Conservation (phyloP, 2,113 vertebrate genomes). For the Hippocampus zosterae region DNA sequence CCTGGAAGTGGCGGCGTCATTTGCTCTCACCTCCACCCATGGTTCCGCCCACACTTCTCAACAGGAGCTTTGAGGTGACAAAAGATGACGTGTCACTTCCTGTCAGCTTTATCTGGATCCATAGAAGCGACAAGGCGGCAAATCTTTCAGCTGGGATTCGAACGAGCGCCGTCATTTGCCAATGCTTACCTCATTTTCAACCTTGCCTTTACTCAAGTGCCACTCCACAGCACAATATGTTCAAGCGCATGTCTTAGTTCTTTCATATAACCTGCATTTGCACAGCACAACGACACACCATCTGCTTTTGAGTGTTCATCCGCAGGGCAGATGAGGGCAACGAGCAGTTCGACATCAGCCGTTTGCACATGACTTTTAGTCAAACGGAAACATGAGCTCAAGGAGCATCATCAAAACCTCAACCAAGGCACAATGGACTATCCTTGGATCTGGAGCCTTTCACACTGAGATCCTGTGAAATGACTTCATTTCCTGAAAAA, state of each 20-base stretch:
- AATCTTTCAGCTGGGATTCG: slow-evolving; percentile 19
- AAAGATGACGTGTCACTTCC: slow-evolving; percentile 32
- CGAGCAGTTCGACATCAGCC: slow-evolving; percentile 21
- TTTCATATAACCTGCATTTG: slow-evolving; percentile 15
- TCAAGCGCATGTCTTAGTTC: slow-evolving; percentile 18
- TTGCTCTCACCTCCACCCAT: slow-evolving; percentile 15
- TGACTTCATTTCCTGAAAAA: too few species aligned
- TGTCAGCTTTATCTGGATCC: slow-evolving; percentile 26
- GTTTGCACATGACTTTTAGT: neutral
- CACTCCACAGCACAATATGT: slow-evolving; percentile 25
- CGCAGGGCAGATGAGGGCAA: slow-evolving; percentile 29
- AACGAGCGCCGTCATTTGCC: slow-evolving; percentile 1
- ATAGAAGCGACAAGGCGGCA: slow-evolving; percentile 7
- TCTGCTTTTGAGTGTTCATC: slow-evolving; percentile 44
- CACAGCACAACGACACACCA: slow-evolving; percentile 22
- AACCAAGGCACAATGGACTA: too few species aligned
- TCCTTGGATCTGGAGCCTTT: too few species aligned
- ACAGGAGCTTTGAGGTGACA: slow-evolving; percentile 35
- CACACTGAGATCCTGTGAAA: too few species aligned
- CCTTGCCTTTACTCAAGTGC: neutral
- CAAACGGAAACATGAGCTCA: neutral
- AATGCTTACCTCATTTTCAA: neutral
- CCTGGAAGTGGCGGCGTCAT: slow-evolving; percentile 28
- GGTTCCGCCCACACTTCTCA: slow-evolving; percentile 16
- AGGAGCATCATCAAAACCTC: neutral